These are phyloP conservation scores for Bruchidius siliquastri DNA, from an alignment of 2,888 invertebrate species.

Conservation along the genomic window DNA sequence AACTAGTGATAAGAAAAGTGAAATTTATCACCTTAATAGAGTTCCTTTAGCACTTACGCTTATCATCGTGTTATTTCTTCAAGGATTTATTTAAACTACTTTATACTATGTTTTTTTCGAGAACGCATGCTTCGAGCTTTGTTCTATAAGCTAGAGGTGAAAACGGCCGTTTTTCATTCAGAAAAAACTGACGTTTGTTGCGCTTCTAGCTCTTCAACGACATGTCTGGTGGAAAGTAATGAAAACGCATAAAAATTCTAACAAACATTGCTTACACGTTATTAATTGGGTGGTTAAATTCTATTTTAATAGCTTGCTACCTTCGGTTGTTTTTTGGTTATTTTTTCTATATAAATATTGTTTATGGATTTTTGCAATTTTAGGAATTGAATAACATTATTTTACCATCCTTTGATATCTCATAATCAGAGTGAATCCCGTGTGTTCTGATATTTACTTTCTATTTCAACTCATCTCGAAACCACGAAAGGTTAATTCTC, in stretches of 20 bases:
- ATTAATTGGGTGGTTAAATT: not conserved
- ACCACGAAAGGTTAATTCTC: too few relatives aligned
- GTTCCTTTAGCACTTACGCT: not conserved
- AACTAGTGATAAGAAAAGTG: not conserved
- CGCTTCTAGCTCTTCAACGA: not conserved
- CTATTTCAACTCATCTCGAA: too few relatives aligned
- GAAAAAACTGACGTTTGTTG: not conserved
- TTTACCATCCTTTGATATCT: too few relatives aligned
- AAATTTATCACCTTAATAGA: not conserved
- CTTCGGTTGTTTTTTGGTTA: too few relatives aligned
- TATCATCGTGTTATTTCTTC: slow-evolving; percentile 26
- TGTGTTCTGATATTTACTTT: too few relatives aligned
- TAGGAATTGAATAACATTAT: too few relatives aligned
- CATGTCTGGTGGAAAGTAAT: not conserved
- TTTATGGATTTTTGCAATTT: too few relatives aligned
- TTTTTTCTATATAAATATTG: too few relatives aligned
- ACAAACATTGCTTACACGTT: not conserved
- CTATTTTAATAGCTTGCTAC: too few relatives aligned
- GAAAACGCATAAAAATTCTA: not conserved
- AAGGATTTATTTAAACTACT: slow-evolving; percentile 14
- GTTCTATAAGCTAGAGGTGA: slow-evolving; percentile 28
- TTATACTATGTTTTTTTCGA: slow-evolving; percentile 19
- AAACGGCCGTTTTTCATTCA: not conserved
- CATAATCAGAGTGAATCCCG: too few relatives aligned
- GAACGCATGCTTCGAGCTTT: slow-evolving; percentile 67